Evolutionary conservation across 2,797 vertebrate species (phyloP).

Genomic region (Pangasius macronema): DNA sequence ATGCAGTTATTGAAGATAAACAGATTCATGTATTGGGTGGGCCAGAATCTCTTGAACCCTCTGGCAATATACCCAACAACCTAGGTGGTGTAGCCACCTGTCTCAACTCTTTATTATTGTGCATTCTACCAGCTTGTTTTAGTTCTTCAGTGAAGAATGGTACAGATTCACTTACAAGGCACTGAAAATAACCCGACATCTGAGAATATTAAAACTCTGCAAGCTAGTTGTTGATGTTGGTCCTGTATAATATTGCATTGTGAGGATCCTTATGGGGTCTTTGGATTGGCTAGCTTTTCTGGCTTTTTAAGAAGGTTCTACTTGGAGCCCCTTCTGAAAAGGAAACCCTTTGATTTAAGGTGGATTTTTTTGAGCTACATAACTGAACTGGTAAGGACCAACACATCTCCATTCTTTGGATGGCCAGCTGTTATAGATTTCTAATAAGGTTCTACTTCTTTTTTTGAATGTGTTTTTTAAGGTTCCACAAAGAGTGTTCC

Average conservation of each 20-base stretch:
- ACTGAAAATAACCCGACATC: background rate
- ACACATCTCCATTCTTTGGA: background rate
- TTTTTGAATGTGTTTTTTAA: background rate
- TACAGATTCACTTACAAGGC: background rate
- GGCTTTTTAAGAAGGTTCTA: background rate
- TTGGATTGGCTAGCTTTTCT: background rate
- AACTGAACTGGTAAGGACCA: background rate
- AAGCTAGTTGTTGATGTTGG: background rate
- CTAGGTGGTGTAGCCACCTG: background rate
- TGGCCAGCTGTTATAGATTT: background rate
- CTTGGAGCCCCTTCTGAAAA: background rate
- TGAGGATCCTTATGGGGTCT: background rate
- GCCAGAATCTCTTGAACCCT: background rate
- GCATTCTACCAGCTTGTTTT: background rate
- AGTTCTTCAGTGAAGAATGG: background rate
- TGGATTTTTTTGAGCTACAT: background rate
- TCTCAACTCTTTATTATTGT: background rate
- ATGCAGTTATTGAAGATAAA: background rate
- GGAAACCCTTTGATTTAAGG: background rate
- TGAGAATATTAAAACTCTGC: background rate
- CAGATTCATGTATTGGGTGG: background rate
- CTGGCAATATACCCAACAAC: background rate
- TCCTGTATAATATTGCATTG: background rate
- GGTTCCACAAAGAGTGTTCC: background rate
- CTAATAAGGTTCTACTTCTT: background rate